Conservation (phyloP, 1,140 invertebrate genomes). For the Chironomus tepperi region DNA sequence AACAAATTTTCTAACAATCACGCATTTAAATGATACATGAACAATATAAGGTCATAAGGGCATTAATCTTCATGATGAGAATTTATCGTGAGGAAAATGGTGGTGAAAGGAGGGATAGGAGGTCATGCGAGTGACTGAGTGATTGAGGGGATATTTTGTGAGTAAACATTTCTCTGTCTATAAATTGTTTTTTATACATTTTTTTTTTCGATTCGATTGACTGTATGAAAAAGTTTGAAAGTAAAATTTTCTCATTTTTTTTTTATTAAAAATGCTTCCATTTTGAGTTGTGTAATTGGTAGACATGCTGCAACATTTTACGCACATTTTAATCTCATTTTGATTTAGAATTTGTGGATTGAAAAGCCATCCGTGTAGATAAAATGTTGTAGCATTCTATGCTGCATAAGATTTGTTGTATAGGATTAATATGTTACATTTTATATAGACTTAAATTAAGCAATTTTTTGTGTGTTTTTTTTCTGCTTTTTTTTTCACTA, state of each 20-base stretch:
- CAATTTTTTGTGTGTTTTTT: not conserved
- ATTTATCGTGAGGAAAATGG: too few relatives aligned
- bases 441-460: not conserved
- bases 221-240: not conserved
- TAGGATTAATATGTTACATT: constrained; percentile 2
- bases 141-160: too few relatives aligned
- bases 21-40: too few relatives aligned
- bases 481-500: not conserved
- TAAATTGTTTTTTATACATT: not conserved
- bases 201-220: not conserved
- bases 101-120: too few relatives aligned
- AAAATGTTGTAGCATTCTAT: not conserved
- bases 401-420: not conserved
- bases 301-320: too few relatives aligned
- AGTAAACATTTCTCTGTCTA: not conserved
- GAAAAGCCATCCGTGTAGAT: too few relatives aligned
- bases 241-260: not conserved
- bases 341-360: too few relatives aligned
- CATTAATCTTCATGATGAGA: too few relatives aligned
- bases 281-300: not conserved
- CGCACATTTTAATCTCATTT: too few relatives aligned
- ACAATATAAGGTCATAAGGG: too few relatives aligned
- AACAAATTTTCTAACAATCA: too few relatives aligned
- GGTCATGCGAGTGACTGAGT: too few relatives aligned
- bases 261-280: not conserved